phyloP scores from a whole-genome alignment of 2,797 vertebrate species.

The Intellagama lesueurii region DNA sequence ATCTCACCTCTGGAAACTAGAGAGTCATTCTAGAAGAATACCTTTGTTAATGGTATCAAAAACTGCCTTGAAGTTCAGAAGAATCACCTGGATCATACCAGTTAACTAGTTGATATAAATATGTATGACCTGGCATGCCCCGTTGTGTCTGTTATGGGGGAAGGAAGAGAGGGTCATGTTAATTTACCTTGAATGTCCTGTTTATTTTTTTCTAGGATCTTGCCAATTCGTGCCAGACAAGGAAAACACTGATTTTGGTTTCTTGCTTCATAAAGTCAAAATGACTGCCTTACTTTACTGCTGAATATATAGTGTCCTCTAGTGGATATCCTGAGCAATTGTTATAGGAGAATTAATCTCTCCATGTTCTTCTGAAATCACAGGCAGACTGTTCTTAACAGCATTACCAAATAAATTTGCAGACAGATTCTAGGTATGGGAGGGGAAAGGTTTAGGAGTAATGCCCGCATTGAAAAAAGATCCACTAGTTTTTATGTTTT shows the following conservation, averaged over 20 bases:
- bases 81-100: neutral
- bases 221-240: constrained; percentile 57
- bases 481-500: neutral
- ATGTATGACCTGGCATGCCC: neutral
- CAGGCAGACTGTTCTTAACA: constrained; percentile 40
- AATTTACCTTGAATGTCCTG: constrained; percentile 15
- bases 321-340: constrained; percentile 77
- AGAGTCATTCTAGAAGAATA: neutral
- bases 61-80: neutral
- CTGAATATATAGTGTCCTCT: constrained; percentile 90
- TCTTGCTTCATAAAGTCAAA: neutral
- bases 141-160: neutral
- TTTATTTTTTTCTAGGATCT: constrained; percentile 62
- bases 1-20: too few relatives aligned
- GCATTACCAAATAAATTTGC: constrained; percentile 14
- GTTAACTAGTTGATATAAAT: neutral
- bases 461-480: neutral
- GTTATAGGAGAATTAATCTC: constrained; percentile 31
- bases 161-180: neutral
- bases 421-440: neutral
- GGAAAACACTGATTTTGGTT: constrained; percentile 12
- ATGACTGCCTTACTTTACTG: constrained; percentile 69
- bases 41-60: neutral
- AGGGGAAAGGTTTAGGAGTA: neutral
- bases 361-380: neutral